Evolutionary conservation across 2,888 invertebrate genomes (phyloP).

Genomic region (Lampropteryx suffumata): DNA sequence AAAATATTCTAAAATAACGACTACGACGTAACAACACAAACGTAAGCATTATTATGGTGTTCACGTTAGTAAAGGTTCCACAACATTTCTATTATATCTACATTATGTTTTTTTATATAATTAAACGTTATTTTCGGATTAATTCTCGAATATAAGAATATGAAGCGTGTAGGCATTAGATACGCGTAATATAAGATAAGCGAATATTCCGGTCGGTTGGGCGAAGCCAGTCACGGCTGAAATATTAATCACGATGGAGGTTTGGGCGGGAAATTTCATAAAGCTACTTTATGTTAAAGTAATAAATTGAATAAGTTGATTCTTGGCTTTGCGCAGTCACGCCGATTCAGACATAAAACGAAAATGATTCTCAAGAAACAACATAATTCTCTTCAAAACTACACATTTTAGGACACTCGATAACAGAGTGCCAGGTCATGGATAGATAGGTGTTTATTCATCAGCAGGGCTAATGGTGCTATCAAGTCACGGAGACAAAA

Average conservation of each 20-base stretch:
- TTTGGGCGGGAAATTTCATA: conserved; percentile 63
- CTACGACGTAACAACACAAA: neutral
- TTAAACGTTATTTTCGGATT: neutral
- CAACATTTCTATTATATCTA: no score
- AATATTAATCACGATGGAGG: conserved; percentile 68
- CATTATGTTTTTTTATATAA: no score
- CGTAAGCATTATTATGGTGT: neutral
- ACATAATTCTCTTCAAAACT: no score
- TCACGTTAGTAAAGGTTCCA: neutral
- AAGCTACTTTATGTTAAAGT: conserved; percentile 69
- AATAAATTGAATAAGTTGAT: conserved; percentile 64
- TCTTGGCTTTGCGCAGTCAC: conserved; percentile 47
- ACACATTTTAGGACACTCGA: neutral
- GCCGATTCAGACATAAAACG: conserved; percentile 34
- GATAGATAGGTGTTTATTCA: conserved; percentile 17
- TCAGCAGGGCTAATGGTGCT: conserved; percentile 52
- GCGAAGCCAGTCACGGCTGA: conserved; percentile 62
- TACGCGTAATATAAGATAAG: conserved; percentile 41
- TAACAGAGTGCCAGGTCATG: conserved; percentile 7
- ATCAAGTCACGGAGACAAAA: conserved; percentile 54
- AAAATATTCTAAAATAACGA: conserved; percentile 34
- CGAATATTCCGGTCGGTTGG: conserved; percentile 50
- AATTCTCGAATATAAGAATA: conserved; percentile 1
- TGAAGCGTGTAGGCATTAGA: conserved; percentile 3
- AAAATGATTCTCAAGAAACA: neutral